Evolutionary conservation across 2,888 invertebrate genomes (phyloP), one percentile per base, ranked within the genome.

Genomic region (Pristionchus mayeri): DNA sequence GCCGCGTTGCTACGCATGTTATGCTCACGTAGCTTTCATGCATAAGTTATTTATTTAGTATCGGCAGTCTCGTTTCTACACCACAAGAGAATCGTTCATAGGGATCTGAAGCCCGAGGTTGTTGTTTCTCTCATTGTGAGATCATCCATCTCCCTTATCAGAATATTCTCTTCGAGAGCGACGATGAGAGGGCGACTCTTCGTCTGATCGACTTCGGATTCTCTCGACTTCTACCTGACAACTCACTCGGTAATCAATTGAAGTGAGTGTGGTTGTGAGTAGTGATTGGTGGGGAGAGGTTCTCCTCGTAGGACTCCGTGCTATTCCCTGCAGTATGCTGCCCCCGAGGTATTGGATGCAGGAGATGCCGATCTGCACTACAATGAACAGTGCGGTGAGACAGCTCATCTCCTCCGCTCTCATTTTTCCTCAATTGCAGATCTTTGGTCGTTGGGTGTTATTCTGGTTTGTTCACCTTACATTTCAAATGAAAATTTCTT

Each of bases 161-260:
- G 94, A 96, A 96, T 93, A 93, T 96, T 75, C 94, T 96, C 30
- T 96, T 95, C 92, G 95, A 95, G 13, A 94, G 95, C 87, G 93
- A 93, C 57, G 94, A 93, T 85, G 95, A 94, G 86, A 93, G 94
- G 87, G 94, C 95, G 21, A 94, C 95, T 89, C 95, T 98, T 30
- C 97, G 97, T 93, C 95, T 98, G 60, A 96, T 98, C 0, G 98
- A 98, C 94, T 98, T 98, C 93, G 98, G 98, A 16, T 98, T 98
- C 94, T 97, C 98, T 24, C 94, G 96, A n/a, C 94, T 95, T 88
- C 95, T 95, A 91, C 95, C 92, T 11, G 67, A 82, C 44, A 88
- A 86, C 37, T 78, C 88, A 16, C 87, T 88, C 75, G 90, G 90
- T 60, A 88, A 89, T 85, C 89, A 91, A 84, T 86, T 90, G 82